A percentile compares a stretch with the other conserved stretches of the same genome.
These are phyloP conservation scores for Parnassius mnemosyne DNA, from an alignment of 2,888 invertebrate genomes.

Conservation along the genomic window DNA sequence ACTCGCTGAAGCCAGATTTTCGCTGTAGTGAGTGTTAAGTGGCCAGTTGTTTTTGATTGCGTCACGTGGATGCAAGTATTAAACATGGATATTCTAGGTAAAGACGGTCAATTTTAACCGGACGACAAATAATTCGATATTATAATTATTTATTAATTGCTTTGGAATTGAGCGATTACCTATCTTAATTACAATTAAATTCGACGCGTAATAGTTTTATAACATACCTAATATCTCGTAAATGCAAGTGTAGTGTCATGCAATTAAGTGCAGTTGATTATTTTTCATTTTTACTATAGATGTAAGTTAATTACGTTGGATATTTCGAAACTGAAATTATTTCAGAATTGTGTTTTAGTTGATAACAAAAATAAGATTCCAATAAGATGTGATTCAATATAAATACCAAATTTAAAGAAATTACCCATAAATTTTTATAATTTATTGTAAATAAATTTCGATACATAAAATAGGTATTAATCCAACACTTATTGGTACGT, in stretches of 20 bases:
- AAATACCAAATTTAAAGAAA: not conserved
- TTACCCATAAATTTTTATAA: too few species aligned
- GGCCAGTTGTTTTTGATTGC: conserved; percentile 49
- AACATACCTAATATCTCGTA: conserved; percentile 12
- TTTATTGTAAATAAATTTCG: too few species aligned
- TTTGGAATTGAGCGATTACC: conserved; percentile 34
- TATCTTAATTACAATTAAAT: conserved; percentile 36
- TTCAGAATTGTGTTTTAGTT: too few species aligned
- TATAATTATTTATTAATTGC: conserved; percentile 47
- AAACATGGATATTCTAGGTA: conserved; percentile 38
- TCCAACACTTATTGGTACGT: not conserved
- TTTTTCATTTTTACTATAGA: not conserved
- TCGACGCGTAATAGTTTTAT: conserved; percentile 27
- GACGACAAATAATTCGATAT: conserved; percentile 11
- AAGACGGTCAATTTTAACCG: not conserved
- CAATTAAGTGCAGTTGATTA: conserved; percentile 30
- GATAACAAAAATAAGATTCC: not conserved
- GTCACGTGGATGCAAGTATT: conserved; percentile 57
- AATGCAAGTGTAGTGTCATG: conserved; percentile 28
- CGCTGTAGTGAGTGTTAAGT: conserved; percentile 64
- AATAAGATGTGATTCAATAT: too few species aligned
- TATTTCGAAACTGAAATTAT: not conserved
- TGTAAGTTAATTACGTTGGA: not conserved
- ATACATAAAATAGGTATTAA: too few species aligned
- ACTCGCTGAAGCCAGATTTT: conserved; percentile 61